Evolutionary conservation across 2,113 vertebrate species (phyloP).

Genomic region (Oncorhynchus nerka): DNA sequence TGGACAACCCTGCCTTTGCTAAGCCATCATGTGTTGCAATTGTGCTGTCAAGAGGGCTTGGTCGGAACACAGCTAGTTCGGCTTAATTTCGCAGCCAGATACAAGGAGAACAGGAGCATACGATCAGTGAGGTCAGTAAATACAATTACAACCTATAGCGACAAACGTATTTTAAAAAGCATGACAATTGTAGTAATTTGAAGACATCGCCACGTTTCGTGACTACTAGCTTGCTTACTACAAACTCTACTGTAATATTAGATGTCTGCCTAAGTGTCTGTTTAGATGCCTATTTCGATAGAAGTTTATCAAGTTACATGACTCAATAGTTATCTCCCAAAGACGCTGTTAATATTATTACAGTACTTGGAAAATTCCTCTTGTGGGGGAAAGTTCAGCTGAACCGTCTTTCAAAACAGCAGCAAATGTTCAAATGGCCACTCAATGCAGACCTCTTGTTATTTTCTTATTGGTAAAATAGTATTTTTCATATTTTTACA

Average conservation of each 20-base stretch:
- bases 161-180: too few relatives aligned
- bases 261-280: too few relatives aligned
- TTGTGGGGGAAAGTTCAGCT: background rate
- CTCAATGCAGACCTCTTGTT: background rate
- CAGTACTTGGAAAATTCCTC: background rate
- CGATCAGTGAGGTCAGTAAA: slow-evolving; percentile 36
- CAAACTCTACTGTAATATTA: too few relatives aligned
- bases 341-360: background rate
- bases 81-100: background rate
- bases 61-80: background rate
- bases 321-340: background rate
- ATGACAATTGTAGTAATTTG: too few relatives aligned
- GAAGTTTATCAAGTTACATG: background rate
- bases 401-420: too few relatives aligned
- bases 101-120: slow-evolving; percentile 2
- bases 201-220: too few relatives aligned
- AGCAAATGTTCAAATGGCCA: background rate
- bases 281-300: too few relatives aligned
- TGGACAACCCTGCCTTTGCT: background rate
- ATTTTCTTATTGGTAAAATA: background rate
- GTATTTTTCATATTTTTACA: background rate
- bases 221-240: too few relatives aligned
- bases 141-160: background rate
- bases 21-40: background rate
- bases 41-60: too few relatives aligned